Base-by-base conservation (phyloP, 2,797 vertebrate species). In the Phataginus tricuspis region DNA sequence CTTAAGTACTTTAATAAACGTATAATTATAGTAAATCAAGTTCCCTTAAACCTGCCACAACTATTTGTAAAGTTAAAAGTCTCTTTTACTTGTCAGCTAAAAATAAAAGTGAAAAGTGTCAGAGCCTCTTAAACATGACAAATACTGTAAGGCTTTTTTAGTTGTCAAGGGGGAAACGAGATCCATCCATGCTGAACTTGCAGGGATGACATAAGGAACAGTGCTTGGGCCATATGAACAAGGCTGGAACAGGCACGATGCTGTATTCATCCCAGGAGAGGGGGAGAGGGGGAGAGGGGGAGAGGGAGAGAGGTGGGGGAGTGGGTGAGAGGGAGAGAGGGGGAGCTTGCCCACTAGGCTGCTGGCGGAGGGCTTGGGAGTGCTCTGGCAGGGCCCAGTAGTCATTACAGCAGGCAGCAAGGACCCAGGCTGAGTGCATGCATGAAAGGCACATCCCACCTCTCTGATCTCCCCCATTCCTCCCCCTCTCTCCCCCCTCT, bases 21-120 rank as follows among this genome's bases (percentile, higher is more conserved):
- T 86, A 31, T 96, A 92, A 91, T 96, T 96, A 66, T 13, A 94
- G 68, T 66, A 94, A 94, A 89, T 96, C 74, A 92, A 86, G 59
- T 94, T 94, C 55, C 55, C 55, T 86, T 91, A 78, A 86, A 90
- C 16, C 68, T 49, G 49, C 29, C 89, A 97, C 74, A 95, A 42
- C 57, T 90, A 49, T 96, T 95, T 95, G 82, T 75, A 84, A 91
- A 86, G 45, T 85, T 95, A 83, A 90, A 94, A 77, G 95, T 82
- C 83, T 84, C 66, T 85, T 85, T 72, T 49, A 57, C 7, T 37
- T 96, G 88, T 39, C 34, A 53, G n/a, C 63, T 64, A 61, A 95
- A 87, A 95, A 84, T 84, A 9, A 77, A 91, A 80, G 64, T 39
- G 42, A 66, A 57, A 79, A 79, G 59, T 27, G 16, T 82, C 59